Percentiles rank a stretch among this genome's conserved stretches.
Evolutionary conservation across 1,140 invertebrate species (phyloP).

Genomic region (Musca domestica): DNA sequence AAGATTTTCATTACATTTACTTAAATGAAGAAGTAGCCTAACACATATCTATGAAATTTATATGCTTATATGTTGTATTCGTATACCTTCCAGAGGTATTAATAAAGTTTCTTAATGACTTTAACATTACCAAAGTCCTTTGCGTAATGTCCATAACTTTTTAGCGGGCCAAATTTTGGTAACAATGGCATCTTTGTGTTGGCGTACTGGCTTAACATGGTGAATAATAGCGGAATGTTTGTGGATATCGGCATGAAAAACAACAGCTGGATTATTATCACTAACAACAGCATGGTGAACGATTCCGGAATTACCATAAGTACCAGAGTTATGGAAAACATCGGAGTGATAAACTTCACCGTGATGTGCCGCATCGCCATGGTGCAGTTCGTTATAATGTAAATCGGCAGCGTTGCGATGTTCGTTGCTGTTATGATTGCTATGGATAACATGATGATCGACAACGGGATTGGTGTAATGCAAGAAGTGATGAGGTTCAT

Average conservation of each 20-base stretch:
- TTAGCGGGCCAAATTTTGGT: conserved; percentile 37
- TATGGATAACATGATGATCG: conserved; percentile 41
- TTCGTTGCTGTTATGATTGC: conserved; percentile 35
- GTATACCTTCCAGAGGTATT: too few relatives aligned
- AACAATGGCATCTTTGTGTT: conserved; percentile 34
- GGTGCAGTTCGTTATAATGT: conserved; percentile 30
- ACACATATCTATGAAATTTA: too few relatives aligned
- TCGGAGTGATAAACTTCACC: conserved; percentile 28
- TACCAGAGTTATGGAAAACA: conserved; percentile 29
- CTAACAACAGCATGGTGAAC: conserved; percentile 35
- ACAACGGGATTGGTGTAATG: conserved; percentile 44
- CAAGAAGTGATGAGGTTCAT: conserved; percentile 44
- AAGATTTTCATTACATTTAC: too few relatives aligned
- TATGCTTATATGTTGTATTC: too few relatives aligned
- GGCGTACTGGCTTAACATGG: conserved; percentile 32
- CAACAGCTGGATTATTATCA: conserved; percentile 29
- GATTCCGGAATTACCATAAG: background rate
- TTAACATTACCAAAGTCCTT: conserved; percentile 48
- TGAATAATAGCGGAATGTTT: conserved; percentile 40
- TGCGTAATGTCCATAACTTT: conserved; percentile 47
- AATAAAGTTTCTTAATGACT: conserved; percentile 49
- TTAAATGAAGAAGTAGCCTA: too few relatives aligned
- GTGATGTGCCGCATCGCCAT: conserved; percentile 22
- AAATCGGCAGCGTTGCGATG: conserved; percentile 33
- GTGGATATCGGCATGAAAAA: conserved; percentile 36